Evolutionary conservation across 2,888 invertebrate species (phyloP).

Genomic region (Sarcophaga caerulescens): DNA sequence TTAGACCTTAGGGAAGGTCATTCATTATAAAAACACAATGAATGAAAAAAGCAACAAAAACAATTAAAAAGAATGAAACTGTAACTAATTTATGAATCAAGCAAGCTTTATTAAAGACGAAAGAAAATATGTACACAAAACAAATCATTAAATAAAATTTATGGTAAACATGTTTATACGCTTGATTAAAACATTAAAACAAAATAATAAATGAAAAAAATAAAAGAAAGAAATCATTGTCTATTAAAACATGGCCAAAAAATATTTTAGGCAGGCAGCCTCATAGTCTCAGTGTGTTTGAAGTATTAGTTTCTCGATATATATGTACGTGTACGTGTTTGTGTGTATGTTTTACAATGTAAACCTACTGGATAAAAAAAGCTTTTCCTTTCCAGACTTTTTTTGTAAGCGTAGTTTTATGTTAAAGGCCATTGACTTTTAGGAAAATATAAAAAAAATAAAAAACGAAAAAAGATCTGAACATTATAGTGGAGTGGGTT

Average conservation of each 20-base stretch:
- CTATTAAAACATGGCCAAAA: too few relatives aligned
- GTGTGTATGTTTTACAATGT: too few relatives aligned
- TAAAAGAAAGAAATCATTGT: too few relatives aligned
- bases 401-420: conserved; percentile 23
- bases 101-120: background rate
- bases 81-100: conserved; percentile 27
- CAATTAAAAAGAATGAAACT: background rate
- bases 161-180: background rate
- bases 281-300: too few relatives aligned
- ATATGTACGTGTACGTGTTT: too few relatives aligned
- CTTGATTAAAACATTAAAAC: background rate
- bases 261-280: too few relatives aligned
- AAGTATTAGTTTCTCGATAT: too few relatives aligned
- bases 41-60: background rate
- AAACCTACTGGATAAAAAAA: conserved; percentile 9
- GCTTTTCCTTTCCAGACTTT: conserved; percentile 59
- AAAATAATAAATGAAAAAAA: background rate
- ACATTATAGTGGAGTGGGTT: conserved; percentile 57
- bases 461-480: conserved; percentile 32
- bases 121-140: too few relatives aligned
- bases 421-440: conserved; percentile 63
- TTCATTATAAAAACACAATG: background rate
- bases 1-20: conserved; percentile 36
- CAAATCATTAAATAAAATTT: conserved; percentile 3
- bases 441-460: conserved; percentile 35